Conservation (phyloP, 2,113 vertebrate species). For the Leucoraja erinaceus region DNA sequence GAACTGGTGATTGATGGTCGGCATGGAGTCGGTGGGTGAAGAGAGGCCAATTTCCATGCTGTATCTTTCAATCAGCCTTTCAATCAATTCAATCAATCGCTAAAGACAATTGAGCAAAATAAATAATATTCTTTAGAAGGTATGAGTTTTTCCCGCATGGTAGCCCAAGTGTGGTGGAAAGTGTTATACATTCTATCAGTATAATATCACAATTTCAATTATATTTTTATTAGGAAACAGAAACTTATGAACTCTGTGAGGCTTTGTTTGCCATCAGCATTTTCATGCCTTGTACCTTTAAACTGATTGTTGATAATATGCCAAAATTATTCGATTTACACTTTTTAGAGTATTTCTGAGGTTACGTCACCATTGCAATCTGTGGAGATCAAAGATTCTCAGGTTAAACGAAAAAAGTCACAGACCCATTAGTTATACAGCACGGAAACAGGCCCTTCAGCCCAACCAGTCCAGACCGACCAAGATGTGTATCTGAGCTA, state of each 20-base stretch:
- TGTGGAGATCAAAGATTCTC: not conserved
- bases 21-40: too few species aligned
- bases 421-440: too few species aligned
- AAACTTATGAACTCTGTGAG: not conserved
- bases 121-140: not conserved
- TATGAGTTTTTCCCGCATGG: not conserved
- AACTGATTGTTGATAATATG: not conserved
- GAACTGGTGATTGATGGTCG: too few species aligned
- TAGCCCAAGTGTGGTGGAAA: not conserved
- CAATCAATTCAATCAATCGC: too few species aligned
- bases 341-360: not conserved
- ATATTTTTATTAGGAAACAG: not conserved
- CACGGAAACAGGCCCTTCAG: too few species aligned
- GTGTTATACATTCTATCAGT: not conserved
- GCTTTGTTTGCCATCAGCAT: not conserved
- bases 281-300: not conserved
- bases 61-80: too few species aligned
- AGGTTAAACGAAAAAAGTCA: not conserved
- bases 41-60: too few species aligned
- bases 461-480: too few species aligned
- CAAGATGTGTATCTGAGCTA: too few species aligned
- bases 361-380: not conserved
- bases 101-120: too few species aligned
- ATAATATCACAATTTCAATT: not conserved
- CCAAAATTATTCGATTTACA: not conserved